These are phyloP conservation scores for Cyprinodon tularosa DNA, from an alignment of 2,113 vertebrate species.

Conservation along the genomic window DNA sequence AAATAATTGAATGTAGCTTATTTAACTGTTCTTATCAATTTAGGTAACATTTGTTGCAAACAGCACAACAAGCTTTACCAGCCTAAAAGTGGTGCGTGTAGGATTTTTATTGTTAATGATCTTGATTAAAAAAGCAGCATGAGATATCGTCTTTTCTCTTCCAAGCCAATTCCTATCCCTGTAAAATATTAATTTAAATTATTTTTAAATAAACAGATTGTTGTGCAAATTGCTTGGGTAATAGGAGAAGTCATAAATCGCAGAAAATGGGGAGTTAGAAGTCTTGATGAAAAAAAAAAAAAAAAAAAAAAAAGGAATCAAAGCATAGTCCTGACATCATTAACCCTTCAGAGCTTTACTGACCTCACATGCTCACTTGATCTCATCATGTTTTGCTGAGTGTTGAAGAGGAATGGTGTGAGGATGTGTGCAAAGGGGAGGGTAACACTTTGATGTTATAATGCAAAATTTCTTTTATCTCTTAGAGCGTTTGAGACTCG, in stretches of 20 bases:
- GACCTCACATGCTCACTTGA: conserved; percentile 65
- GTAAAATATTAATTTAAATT: conserved; percentile 32
- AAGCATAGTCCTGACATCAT: conserved; percentile 38
- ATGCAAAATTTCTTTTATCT: conserved; percentile 68
- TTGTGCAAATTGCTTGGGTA: conserved; percentile 38
- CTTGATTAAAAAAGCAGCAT: conserved; percentile 13
- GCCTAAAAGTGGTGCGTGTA: not conserved
- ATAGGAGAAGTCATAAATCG: conserved; percentile 27
- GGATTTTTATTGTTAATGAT: conserved; percentile 34
- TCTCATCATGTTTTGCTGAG: conserved; percentile 48
- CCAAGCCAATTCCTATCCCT: conserved; percentile 32
- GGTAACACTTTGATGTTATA: conserved; percentile 57
- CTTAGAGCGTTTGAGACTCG: conserved; percentile 47
- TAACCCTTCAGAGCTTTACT: conserved; percentile 59
- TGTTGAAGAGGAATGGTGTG: conserved; percentile 26
- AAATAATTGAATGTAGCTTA: not conserved
- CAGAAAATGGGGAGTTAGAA: conserved; percentile 23
- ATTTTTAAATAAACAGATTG: conserved; percentile 53
- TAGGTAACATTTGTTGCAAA: not conserved
- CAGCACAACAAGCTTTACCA: not conserved
- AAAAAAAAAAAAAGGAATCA: conserved; percentile 25
- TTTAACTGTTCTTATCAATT: not conserved
- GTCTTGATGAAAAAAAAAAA: conserved; percentile 46
- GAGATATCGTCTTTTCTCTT: conserved; percentile 37
- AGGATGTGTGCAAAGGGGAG: conserved; percentile 4